phyloP scores from a whole-genome alignment of 2,113 vertebrate species.

The Isurus oxyrinchus region DNA sequence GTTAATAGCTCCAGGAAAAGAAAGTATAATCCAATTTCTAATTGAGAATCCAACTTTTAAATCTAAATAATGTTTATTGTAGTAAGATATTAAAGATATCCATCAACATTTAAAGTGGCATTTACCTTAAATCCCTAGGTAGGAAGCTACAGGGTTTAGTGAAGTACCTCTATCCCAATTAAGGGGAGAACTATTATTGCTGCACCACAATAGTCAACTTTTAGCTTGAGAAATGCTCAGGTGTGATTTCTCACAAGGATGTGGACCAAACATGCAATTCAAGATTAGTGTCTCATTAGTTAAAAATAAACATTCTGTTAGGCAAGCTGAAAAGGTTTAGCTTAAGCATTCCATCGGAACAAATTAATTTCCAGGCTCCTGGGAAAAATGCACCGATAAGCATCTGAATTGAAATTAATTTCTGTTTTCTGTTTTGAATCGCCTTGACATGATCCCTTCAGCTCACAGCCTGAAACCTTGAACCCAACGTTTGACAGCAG shows the following conservation, averaged over 20 bases:
- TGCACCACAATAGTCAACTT: no score
- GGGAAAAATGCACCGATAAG: not conserved
- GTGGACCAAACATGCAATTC: not conserved
- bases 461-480: not conserved
- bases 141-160: no score
- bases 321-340: not conserved
- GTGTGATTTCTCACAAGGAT: not conserved
- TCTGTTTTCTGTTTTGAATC: not conserved
- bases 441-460: not conserved
- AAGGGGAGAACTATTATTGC: no score
- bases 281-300: not conserved
- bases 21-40: no score
- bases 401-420: slow-evolving; percentile 16
- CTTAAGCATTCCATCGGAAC: not conserved
- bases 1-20: no score
- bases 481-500: not conserved
- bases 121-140: no score
- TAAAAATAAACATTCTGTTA: not conserved
- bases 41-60: no score
- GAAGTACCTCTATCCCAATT: no score
- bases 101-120: no score
- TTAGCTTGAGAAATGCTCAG: no score
- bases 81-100: no score
- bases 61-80: no score
- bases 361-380: not conserved